Evolutionary conservation across 2,797 vertebrate species (phyloP), one percentile per base, ranked within the genome.

Genomic region (Enteromius thamalakanensis): DNA sequence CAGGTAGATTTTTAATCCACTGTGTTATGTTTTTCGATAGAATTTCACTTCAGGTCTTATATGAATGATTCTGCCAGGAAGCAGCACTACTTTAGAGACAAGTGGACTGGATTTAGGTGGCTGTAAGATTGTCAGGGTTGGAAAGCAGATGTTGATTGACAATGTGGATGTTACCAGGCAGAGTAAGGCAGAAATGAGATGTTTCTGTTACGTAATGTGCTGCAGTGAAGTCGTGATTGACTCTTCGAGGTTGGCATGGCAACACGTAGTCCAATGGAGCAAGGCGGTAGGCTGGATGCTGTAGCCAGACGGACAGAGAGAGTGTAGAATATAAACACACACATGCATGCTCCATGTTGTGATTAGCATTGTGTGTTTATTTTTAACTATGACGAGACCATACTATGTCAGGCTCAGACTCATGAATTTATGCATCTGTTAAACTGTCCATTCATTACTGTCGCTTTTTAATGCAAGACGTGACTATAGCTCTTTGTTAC

Each of bases 231-330:
- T 93, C 87, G 72, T 92, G 92, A 93, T 92, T 89, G 87, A 91
- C 91, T 92, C 89, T 87, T 87, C 53, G 34, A 6, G 69, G 93
- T 94, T 89, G 92, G 75, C 92, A 92, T 93, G 90, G 93, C 89
- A 94, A 94, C 92, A 89, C 90, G 78, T 85, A 67, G 77, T 83
- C 83, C 84, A 86, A 53, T 81, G 65, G 49, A 85, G 67, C 37
- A 32, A 40, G 26, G 23, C 60, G 17, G 26, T 3, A 53, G 58
- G 70, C 19, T 29, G 79, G 32, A 49, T 58, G 70, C 45, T 79
- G 29, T 37, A 34, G 67, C 75, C 60, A 34, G 74, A 83, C 62
- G 1, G 34, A 65, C 42, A 34, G 70, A 76, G 82, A 42, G 55
- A 76, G 84, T 45, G 47, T 15, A 83, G 47, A 74, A 53, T 62